Evolutionary conservation across 2,888 invertebrate species (phyloP), one percentile per base, ranked within the genome.

Genomic region (Sicus ferrugineus): DNA sequence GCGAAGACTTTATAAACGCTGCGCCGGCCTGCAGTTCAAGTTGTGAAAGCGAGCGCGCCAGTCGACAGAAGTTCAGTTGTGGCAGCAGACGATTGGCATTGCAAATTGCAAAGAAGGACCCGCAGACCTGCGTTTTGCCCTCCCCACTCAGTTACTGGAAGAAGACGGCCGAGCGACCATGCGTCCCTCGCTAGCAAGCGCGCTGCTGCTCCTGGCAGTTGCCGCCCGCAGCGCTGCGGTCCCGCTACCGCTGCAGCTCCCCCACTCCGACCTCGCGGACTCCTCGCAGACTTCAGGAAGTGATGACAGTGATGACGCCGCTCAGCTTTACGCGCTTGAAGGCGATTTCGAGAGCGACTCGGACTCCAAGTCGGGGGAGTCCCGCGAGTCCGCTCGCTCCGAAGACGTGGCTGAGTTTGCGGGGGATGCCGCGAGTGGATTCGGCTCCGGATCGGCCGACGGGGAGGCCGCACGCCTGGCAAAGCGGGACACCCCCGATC

Each of bases 401-500:
- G 31, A 31, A 34, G 30, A 19, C 16, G 6, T 30, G 3, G 56
- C 46, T 28, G 28, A 38, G 14, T 6, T 67, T 14, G 61, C 7
- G 23, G 34, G 54, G 16, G 19, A 38, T 7, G n/a, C 31, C 7
- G 30, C 50, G 21, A 16, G 14, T n/a, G n/a, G n/a, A n/a, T n/a
- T n/a, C n/a, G 30, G 48, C 34, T 56, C 63, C 16, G 21, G 23
- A 26, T 46, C 50, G 28, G 46, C 42, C 14, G 58, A 56, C 16
- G 67, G 63, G n/a, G 34, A 23, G 3, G 52, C n/a, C 26, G 59
- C 46, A 38, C 46, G 11, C 5, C 34, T 59, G 23, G 46, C 61
- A 11, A 67, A 67, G 67, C 70, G 70, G 1, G 64, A 63, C 4
- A 70, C 64, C 14, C 70, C 70, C 19, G 67, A 70, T 63, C 31